Percentiles rank a stretch among this genome's conserved stretches.
Conservation (phyloP, 2,113 vertebrate genomes). For the Passer montanus region DNA sequence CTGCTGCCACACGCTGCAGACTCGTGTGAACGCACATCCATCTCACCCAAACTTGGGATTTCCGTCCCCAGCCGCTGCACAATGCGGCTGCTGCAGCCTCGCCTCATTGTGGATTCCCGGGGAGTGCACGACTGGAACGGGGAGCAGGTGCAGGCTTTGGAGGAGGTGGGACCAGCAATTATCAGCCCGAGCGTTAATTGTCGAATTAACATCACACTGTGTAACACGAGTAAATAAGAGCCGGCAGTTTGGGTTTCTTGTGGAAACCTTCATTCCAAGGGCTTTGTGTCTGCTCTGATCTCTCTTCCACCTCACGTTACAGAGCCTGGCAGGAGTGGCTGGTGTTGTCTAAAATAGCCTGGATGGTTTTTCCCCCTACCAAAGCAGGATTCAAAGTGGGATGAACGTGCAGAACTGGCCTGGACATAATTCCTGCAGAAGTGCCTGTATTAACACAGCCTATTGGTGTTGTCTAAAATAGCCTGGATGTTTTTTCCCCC, state of each 20-base stretch:
- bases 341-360: background rate
- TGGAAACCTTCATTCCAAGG: background rate
- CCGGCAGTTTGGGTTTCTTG: background rate
- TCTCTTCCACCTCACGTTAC: background rate
- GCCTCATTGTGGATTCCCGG: background rate
- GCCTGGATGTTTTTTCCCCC: background rate
- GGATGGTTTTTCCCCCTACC: background rate
- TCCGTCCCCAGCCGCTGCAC: background rate
- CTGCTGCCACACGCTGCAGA: background rate
- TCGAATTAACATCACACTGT: constrained; percentile 17
- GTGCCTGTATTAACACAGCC: rapidly evolving
- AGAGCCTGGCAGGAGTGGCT: background rate
- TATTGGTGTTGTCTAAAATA: background rate
- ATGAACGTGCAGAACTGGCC: background rate
- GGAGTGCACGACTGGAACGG: background rate
- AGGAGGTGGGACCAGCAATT: constrained; percentile 28
- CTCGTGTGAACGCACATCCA: background rate
- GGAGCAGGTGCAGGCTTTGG: constrained; percentile 44
- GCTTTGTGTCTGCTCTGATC: background rate
- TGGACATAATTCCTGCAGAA: background rate
- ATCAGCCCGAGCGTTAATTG: background rate
- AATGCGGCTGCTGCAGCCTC: background rate
- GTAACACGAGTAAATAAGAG: background rate
- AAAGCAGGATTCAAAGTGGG: background rate
- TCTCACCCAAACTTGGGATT: background rate